Base-by-base conservation (phyloP, 1,140 invertebrate genomes). In the Chymomyza costata region DNA sequence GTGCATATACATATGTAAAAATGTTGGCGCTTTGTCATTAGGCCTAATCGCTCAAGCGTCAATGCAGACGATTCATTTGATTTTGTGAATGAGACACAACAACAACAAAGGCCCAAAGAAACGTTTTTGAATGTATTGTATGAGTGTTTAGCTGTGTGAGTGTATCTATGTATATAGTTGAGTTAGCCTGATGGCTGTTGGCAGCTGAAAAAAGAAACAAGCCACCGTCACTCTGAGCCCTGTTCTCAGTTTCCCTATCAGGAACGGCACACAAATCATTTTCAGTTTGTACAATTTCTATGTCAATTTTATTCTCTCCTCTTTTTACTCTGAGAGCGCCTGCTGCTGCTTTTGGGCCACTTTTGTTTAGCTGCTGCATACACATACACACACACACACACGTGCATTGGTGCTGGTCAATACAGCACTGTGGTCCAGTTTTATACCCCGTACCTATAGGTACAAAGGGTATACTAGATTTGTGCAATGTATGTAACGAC, bases 201-300 rank as follows among this genome's bases (percentile, higher is more conserved):
- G 8, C 21, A 5, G 21, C 3, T 25, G 8, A 25, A 5, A 25
- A 25, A 3, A 25, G 8, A 25, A 25, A 8, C 21, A 8, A 3
- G 21, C 8, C 3, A 25, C 3, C 8, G 21, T 25, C 8, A 25
- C n/a, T n/a, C n/a, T n/a, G n/a, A n/a, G n/a, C n/a, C n/a, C n/a
- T n/a, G n/a, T n/a, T n/a, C n/a, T n/a, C n/a, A n/a, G n/a, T n/a
- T n/a, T n/a, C n/a, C n/a, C n/a, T n/a, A 25, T 5, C 21, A 8
- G 21, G 21, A 25, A 25, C 21, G 34, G 39, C 47, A 50, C 70
- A 76, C 71, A 70, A 76, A 76, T 76, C 70, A 76, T 76, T 76
- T 76, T 76, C 65, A 76, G 70, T 76, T 76, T 76, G 70, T 76
- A 65, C 70, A 76, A 76, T 76, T 76, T 78, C 58, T 70, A 65